Evolutionary conservation across 1,140 invertebrate genomes (phyloP).

Genomic region (Drosophila nannoptera): DNA sequence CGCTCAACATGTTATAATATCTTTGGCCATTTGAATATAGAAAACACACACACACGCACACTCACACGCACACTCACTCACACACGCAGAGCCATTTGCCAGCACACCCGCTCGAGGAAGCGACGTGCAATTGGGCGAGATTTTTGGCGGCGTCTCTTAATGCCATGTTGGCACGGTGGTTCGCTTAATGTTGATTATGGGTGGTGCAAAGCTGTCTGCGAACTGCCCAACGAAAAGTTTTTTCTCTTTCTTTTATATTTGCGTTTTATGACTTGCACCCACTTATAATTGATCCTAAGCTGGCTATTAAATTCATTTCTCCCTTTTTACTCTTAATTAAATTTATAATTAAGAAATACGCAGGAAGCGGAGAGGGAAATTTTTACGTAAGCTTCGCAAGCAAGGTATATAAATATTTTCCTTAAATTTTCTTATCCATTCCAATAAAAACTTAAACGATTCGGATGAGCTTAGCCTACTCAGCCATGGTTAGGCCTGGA

Average conservation of each 20-base stretch:
- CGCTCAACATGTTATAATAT: conserved; percentile 52
- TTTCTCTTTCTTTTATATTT: conserved; percentile 36
- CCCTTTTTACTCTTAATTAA: background rate
- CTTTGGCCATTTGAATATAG: conserved; percentile 54
- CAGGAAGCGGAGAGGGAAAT: no score
- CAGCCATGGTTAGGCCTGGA: no score
- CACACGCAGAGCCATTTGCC: background rate
- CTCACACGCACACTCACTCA: background rate
- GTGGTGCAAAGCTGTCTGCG: conserved; percentile 42
- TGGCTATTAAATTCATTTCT: conserved; percentile 6
- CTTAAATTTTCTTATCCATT: no score
- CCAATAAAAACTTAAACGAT: no score
- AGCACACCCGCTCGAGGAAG: conserved; percentile 46
- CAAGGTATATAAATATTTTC: no score
- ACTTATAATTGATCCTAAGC: conserved; percentile 55
- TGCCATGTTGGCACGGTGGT: conserved; percentile 40
- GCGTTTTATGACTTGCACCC: conserved; percentile 55
- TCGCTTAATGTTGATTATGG: conserved; percentile 21
- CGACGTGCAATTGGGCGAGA: conserved; percentile 6
- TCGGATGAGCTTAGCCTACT: no score
- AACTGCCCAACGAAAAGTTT: conserved; percentile 28
- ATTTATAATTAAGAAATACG: no score
- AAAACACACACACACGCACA: conserved; percentile 18
- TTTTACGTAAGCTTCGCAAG: no score
- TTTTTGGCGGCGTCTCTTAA: conserved; percentile 54